Conservation (phyloP, 2,797 vertebrate species). For the Chiloscyllium punctatum region DNA sequence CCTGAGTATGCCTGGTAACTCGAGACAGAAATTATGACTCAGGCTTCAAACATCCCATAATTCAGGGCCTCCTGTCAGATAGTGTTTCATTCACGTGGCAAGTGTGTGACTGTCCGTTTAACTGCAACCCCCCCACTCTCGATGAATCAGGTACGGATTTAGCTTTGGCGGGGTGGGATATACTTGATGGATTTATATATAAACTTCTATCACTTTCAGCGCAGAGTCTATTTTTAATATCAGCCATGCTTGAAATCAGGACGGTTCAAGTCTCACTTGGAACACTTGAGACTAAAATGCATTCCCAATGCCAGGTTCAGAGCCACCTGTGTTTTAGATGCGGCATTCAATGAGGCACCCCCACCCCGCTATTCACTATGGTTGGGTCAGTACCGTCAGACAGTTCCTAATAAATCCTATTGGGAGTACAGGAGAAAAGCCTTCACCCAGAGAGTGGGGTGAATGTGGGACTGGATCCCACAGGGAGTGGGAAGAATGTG, state of each 20-base stretch:
- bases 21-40: constrained; percentile 5
- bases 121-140: not conserved
- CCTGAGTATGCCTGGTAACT: not conserved
- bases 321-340: not conserved
- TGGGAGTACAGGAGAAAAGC: not conserved
- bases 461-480: no score
- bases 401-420: not conserved
- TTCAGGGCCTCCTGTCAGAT: not conserved
- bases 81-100: not conserved
- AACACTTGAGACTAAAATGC: not conserved
- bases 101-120: not conserved
- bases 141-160: not conserved
- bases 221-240: not conserved
- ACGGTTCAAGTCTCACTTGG: not conserved
- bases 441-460: no score
- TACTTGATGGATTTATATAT: not conserved
- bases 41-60: not conserved
- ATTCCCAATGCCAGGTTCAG: not conserved
- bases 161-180: not conserved
- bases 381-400: not conserved
- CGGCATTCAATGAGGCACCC: not conserved
- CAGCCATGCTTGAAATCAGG: not conserved
- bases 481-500: no score
- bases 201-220: not conserved
- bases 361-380: no score